Conservation (phyloP, 2,888 invertebrate genomes). For the Lepidochitona cinerea region DNA sequence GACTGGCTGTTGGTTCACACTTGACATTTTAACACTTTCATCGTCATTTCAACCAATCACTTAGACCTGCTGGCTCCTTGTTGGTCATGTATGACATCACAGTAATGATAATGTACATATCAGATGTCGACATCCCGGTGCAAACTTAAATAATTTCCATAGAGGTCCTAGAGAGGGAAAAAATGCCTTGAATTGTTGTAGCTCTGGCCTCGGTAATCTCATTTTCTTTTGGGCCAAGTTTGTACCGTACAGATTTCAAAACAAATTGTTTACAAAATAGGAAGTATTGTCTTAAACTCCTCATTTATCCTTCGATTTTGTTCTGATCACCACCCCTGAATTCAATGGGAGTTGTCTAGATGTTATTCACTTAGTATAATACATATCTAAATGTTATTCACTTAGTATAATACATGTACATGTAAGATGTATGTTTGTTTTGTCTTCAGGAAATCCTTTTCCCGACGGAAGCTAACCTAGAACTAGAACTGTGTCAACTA, state of each 20-base stretch:
- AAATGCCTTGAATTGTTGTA: no score
- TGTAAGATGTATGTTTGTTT: neutral
- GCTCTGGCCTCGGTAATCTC: no score
- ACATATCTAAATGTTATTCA: neutral
- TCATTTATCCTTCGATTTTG: neutral
- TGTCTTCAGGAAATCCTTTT: conserved; percentile 56
- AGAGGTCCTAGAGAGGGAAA: no score
- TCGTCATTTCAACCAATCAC: no score
- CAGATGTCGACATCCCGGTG: no score
- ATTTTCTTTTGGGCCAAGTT: neutral
- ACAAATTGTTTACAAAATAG: neutral
- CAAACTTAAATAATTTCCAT: no score
- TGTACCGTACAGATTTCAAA: neutral
- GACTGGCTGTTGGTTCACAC: no score
- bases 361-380: neutral
- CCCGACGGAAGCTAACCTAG: conserved; percentile 51
- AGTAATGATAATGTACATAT: no score
- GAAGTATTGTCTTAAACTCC: neutral
- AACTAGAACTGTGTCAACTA: conserved; percentile 45
- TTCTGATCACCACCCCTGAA: neutral
- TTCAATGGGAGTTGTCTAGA: no score
- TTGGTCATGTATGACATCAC: no score
- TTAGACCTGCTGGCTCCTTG: no score
- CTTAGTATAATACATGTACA: neutral
- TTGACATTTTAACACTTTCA: no score